These are phyloP conservation scores for Tetramorium bicarinatum DNA, from an alignment of 2,888 invertebrate species.

Conservation along the genomic window DNA sequence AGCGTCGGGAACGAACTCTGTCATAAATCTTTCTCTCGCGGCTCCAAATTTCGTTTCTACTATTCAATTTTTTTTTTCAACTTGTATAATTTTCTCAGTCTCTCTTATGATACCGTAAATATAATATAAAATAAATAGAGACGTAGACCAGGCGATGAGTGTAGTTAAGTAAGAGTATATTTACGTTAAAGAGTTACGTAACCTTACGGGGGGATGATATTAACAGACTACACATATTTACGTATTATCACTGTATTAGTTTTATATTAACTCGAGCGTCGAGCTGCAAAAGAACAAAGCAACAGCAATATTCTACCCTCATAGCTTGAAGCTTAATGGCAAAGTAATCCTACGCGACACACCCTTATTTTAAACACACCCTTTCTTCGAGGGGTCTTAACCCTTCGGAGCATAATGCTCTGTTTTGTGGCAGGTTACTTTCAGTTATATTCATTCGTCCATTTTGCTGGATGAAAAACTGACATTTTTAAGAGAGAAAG, in stretches of 20 bases:
- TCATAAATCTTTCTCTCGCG: slow-evolving; percentile 1
- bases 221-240: slow-evolving; percentile 19
- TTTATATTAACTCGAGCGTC: slow-evolving; percentile 58
- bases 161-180: background rate
- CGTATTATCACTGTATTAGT: slow-evolving; percentile 39
- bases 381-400: slow-evolving; percentile 55
- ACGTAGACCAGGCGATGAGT: background rate
- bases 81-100: background rate
- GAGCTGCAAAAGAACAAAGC: slow-evolving; percentile 57
- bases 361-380: slow-evolving; percentile 58
- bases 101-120: background rate
- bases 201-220: background rate
- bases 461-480: slow-evolving; percentile 14
- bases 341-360: slow-evolving; percentile 57
- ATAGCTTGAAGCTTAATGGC: slow-evolving; percentile 46
- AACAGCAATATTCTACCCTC: slow-evolving; percentile 42
- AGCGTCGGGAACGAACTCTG: background rate
- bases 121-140: background rate
- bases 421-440: slow-evolving; percentile 47
- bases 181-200: slow-evolving; percentile 2
- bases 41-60: background rate
- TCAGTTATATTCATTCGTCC: slow-evolving; percentile 25
- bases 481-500: background rate
- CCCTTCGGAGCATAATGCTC: slow-evolving; percentile 51
- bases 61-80: background rate